phyloP scores from a whole-genome alignment of 2,888 invertebrate genomes.

The Chouioia cunea region DNA sequence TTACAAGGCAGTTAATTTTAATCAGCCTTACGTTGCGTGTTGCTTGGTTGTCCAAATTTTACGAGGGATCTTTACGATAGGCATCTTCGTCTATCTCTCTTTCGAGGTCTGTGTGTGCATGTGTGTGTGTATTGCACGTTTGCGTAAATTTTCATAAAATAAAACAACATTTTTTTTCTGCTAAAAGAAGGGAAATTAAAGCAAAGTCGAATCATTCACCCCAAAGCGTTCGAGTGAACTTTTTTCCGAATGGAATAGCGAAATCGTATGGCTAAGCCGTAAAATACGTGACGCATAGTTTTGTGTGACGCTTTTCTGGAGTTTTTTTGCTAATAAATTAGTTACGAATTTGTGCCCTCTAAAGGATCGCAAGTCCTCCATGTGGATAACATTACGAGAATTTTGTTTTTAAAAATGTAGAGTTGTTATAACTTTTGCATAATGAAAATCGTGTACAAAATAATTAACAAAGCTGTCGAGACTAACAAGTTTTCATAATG shows the following conservation, averaged over 20 bases:
- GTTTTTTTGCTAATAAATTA: no score
- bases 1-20: slow-evolving; percentile 58
- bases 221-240: neutral
- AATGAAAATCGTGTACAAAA: no score
- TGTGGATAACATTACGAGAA: no score
- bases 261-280: no score
- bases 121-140: neutral
- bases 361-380: no score
- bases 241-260: neutral
- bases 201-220: slow-evolving; percentile 1
- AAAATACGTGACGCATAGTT: no score
- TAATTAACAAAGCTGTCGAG: neutral
- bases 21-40: slow-evolving; percentile 55
- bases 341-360: no score
- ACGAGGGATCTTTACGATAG: slow-evolving; percentile 50
- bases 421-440: no score
- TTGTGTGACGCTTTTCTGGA: no score
- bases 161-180: slow-evolving; percentile 9
- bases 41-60: slow-evolving; percentile 48
- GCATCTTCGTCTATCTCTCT: slow-evolving; percentile 24
- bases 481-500: slow-evolving; percentile 19
- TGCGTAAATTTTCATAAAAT: slow-evolving; percentile 4
- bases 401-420: no score
- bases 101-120: neutral
- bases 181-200: neutral